These are phyloP conservation scores for Corythoichthys intestinalis DNA, from an alignment of 2,113 vertebrate genomes.

Conservation along the genomic window DNA sequence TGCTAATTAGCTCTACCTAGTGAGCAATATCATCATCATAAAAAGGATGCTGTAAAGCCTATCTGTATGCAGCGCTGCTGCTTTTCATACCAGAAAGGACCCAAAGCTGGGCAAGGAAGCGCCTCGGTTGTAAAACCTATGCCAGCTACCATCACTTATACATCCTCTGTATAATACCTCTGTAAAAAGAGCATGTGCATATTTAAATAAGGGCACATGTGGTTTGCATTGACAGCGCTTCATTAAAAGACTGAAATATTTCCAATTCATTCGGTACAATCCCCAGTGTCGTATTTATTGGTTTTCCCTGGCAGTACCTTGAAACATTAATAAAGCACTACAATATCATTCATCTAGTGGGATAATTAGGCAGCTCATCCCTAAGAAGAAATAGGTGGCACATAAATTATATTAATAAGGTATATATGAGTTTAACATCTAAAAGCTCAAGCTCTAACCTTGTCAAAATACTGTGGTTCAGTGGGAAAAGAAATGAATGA, in stretches of 20 bases:
- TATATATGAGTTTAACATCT: constrained; percentile 65
- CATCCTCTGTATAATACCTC: constrained; percentile 52
- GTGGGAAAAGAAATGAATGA: constrained; percentile 36
- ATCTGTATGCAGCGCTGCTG: constrained; percentile 42
- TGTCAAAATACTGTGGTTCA: constrained; percentile 51
- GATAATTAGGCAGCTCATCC: constrained; percentile 64
- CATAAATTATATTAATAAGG: constrained; percentile 75
- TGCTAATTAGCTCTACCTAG: constrained; percentile 49
- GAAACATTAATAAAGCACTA: constrained; percentile 67
- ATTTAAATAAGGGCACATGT: constrained; percentile 52
- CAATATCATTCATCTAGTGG: constrained; percentile 59
- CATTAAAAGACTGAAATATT: constrained; percentile 69
- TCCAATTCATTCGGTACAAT: constrained; percentile 59
- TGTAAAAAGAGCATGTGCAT: constrained; percentile 49
- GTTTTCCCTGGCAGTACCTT: constrained; percentile 57
- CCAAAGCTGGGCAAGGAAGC: constrained; percentile 42
- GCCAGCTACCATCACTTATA: constrained; percentile 48
- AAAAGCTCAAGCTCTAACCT: constrained; percentile 48
- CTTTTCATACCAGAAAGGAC: constrained; percentile 45
- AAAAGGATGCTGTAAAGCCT: constrained; percentile 45
- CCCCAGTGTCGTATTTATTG: constrained; percentile 63
- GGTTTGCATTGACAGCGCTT: constrained; percentile 51
- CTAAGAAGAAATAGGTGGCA: constrained; percentile 56
- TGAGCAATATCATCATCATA: constrained; percentile 50
- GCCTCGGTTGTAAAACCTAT: constrained; percentile 47